A percentile compares a stretch with the other conserved stretches of the same genome.
phyloP scores from a whole-genome alignment of 2,797 vertebrate species.

The Xenops minutus region DNA sequence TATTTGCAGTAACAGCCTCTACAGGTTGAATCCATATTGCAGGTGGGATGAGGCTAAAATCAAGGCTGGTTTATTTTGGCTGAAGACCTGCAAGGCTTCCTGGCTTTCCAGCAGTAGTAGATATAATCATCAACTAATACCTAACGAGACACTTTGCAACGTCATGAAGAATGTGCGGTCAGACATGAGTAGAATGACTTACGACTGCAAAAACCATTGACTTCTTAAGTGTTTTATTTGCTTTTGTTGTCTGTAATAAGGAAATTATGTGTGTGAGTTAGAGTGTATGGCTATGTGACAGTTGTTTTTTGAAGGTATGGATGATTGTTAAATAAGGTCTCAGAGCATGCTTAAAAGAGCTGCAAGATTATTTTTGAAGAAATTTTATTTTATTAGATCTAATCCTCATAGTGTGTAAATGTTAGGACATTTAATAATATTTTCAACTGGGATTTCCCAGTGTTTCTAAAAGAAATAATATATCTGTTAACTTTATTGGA shows the following conservation, averaged over 20 bases:
- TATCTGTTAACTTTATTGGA: constrained; percentile 92
- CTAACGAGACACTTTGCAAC: neutral
- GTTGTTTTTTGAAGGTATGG: constrained; percentile 77
- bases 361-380: constrained; percentile 98
- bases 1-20: constrained; percentile 83
- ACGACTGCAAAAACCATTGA: constrained; percentile 63
- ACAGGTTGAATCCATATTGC: constrained; percentile 59
- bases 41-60: constrained; percentile 81
- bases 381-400: constrained; percentile 99
- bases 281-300: constrained; percentile 70
- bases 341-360: constrained; percentile 93
- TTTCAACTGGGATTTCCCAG: constrained; percentile 87
- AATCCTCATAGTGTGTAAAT: constrained; percentile 98
- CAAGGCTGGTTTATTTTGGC: constrained; percentile 75
- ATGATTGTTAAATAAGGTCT: constrained; percentile 79
- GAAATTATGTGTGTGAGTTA: constrained; percentile 63
- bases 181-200: constrained; percentile 25
- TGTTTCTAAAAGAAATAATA: constrained; percentile 92
- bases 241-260: constrained; percentile 67
- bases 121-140: neutral
- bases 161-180: constrained; percentile 56
- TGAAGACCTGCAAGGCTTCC: constrained; percentile 77
- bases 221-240: constrained; percentile 66
- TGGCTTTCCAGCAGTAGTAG: constrained; percentile 34
- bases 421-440: constrained; percentile 96